phyloP scores from a whole-genome alignment of 2,113 vertebrate genomes.

The Coptodon bakossiorum region DNA sequence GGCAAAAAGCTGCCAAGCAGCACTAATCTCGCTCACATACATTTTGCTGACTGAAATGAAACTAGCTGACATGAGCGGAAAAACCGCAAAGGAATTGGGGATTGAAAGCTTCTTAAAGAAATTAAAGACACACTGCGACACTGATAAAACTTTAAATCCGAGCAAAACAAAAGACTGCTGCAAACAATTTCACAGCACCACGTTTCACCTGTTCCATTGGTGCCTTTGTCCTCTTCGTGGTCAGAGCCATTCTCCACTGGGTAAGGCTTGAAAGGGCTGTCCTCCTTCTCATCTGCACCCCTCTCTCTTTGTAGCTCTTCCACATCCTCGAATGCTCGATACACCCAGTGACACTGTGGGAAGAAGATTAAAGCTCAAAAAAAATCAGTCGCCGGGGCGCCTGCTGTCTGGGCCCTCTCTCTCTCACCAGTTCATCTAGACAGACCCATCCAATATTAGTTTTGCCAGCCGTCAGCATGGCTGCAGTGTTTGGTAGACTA shows the following conservation, averaged over 20 bases:
- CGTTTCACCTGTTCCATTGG: conserved; percentile 67
- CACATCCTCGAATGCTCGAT: conserved; percentile 86
- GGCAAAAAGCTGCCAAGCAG: background rate
- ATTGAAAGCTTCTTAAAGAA: background rate
- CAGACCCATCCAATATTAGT: background rate
- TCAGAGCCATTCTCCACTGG: conserved; percentile 63
- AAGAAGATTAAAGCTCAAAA: background rate
- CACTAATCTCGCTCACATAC: background rate
- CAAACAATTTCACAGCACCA: background rate
- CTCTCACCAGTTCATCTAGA: background rate
- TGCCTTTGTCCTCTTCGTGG: conserved; percentile 57
- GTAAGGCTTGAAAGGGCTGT: conserved; percentile 45
- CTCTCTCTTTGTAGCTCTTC: conserved; percentile 70
- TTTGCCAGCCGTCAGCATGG: background rate
- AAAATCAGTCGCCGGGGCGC: background rate
- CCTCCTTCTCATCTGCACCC: conserved; percentile 24
- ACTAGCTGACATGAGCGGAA: background rate
- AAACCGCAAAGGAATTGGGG: background rate
- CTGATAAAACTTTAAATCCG: background rate
- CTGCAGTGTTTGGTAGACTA: background rate
- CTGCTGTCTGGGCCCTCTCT: background rate
- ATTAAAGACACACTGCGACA: background rate
- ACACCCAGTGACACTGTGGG: conserved; percentile 82
- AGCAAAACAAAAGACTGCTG: background rate
- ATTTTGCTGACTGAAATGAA: background rate